Conservation (phyloP, 2,113 vertebrate genomes). For the Theristicus caerulescens region DNA sequence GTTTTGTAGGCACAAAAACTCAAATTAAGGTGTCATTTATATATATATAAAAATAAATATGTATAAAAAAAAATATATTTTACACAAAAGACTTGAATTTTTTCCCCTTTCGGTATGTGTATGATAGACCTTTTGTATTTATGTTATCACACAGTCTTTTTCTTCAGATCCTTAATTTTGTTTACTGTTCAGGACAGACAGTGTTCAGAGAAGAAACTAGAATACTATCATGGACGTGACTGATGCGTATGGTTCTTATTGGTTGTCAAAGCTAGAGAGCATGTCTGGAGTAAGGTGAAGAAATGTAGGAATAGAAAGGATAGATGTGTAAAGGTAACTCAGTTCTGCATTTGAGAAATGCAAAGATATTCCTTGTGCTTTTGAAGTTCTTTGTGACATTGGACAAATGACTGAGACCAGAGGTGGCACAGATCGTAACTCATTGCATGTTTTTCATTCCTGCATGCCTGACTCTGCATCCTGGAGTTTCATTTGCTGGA, state of each 20-base stretch:
- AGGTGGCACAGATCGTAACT: not conserved
- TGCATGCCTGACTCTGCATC: not conserved
- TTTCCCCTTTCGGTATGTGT: not conserved
- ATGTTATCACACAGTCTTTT: not conserved
- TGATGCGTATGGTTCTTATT: too few relatives aligned
- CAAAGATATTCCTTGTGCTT: not conserved
- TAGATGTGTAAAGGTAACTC: not conserved
- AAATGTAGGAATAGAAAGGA: not conserved
- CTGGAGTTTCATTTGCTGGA: not conserved
- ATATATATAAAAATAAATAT: too few relatives aligned
- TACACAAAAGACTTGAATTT: not conserved
- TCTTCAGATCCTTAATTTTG: not conserved
- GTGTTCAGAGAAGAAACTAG: not conserved
- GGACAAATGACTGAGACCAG: not conserved
- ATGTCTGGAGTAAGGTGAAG: not conserved
- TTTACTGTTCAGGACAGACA: not conserved
- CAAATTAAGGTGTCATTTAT: not conserved
- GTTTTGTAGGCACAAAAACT: not conserved
- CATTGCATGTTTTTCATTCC: not conserved
- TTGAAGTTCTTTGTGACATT: not conserved
- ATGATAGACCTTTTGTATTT: not conserved
- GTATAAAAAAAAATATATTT: not conserved
- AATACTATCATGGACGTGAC: not conserved
- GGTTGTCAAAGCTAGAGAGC: not conserved
- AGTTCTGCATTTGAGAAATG: not conserved